Base-by-base conservation (phyloP, 1,140 invertebrate genomes). In the Ylistrum balloti region DNA sequence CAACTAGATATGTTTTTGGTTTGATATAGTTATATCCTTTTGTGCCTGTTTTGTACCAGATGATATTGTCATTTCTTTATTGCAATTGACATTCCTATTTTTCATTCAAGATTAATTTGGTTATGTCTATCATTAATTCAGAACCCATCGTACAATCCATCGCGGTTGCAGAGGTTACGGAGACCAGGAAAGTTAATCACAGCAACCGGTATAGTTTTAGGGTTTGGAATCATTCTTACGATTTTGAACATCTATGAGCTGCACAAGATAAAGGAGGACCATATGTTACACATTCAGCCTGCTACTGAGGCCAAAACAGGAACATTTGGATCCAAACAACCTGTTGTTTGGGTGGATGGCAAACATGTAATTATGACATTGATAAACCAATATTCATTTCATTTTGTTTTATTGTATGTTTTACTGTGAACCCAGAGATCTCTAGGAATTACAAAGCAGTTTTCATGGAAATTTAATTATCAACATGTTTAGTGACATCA, bases 231-330 rank as follows among this genome's bases (percentile, higher is more conserved):
- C 11, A 33, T 94, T 0, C 86, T 96, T 0, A 95, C 93, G 11
- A 28, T 94, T 11, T 91, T 96, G 33, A 96, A 96, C 89, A 93
- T 96, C 33, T 95, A 95, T 89, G 93, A 96, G 88, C 93, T 96
- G 33, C 93, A 95, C 85, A 92, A 93, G 20, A 94, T 96, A 87
- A 95, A 92, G 86, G 90, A 94, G 74, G 92, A 94, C 48, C 93
- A 95, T 86, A 90, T 87, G 32, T 34, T 87, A 3, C 91, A 92
- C 45, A 38, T 88, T 33, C 10, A 41, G 15, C 92, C 90, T 22
- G 17, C 35, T 11, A 22, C 88, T 22, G 92, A 92, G 34, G 89
- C 56, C 9, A 89, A 88, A 15, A 48, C 90, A 10, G 92, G 90
- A 15, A 90, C 89, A 74, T 86, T 87, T 34, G 89, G 56, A 20